Evolutionary conservation across 1,140 invertebrate species (phyloP).

Genomic region (Drosophila ohnishii): DNA sequence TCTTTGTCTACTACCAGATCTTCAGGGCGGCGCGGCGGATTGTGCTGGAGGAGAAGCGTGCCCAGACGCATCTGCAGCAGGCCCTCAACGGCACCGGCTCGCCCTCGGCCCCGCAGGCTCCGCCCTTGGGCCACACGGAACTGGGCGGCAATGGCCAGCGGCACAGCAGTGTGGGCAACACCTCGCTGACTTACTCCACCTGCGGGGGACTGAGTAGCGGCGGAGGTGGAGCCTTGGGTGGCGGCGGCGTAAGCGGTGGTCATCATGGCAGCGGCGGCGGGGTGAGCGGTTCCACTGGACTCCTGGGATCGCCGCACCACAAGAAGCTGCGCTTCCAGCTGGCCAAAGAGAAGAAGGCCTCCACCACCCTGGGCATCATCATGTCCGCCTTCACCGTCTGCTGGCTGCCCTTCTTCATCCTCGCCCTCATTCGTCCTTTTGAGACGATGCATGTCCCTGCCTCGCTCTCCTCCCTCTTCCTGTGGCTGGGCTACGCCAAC

Average conservation of each 20-base stretch:
- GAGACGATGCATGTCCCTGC: conserved; percentile 88
- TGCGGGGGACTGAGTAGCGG: conserved; percentile 69
- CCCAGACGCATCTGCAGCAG: conserved; percentile 91
- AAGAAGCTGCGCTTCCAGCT: conserved; percentile 91
- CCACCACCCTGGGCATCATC: conserved; percentile 97
- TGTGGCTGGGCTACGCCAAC: conserved; percentile 97
- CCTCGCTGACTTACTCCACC: conserved; percentile 71
- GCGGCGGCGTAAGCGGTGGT: conserved; percentile 34
- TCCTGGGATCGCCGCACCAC: conserved; percentile 85
- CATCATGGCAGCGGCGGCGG: conserved; percentile 72
- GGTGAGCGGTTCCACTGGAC: conserved; percentile 69
- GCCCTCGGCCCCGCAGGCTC: conserved; percentile 62
- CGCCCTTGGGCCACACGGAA: conserved; percentile 71
- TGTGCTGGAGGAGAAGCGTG: conserved; percentile 92
- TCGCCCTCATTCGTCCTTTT: conserved; percentile 94
- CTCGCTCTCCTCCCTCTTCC: conserved; percentile 89
- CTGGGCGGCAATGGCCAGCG: conserved; percentile 65
- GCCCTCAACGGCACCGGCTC: conserved; percentile 88
- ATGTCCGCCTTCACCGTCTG: conserved; percentile 98
- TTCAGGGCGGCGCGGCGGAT: conserved; percentile 92
- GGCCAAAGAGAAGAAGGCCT: conserved; percentile 96
- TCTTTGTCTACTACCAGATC: conserved; percentile 96
- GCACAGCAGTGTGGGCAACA: conserved; percentile 74
- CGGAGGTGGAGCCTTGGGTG: conserved; percentile 41
- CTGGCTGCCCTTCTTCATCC: conserved; percentile 98